Percentiles rank a stretch among this genome's conserved stretches.
phyloP scores from a whole-genome alignment of 2,888 invertebrate genomes.

The Phyllotreta cruciferae region DNA sequence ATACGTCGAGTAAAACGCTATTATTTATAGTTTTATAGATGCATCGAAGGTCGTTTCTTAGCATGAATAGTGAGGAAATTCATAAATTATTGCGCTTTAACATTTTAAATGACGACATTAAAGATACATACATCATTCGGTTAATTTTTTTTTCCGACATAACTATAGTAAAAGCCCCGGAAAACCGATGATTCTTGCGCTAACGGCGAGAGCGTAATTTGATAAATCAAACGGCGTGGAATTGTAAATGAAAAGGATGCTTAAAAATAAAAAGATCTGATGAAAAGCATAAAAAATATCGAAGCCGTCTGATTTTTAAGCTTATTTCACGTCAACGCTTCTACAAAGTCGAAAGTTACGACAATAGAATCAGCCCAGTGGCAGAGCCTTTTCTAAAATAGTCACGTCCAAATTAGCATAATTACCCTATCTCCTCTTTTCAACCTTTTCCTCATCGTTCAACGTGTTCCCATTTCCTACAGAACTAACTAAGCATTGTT shows the following conservation, averaged over 20 bases:
- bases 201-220: slow-evolving; percentile 5
- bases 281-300: slow-evolving; percentile 8
- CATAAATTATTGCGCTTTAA: slow-evolving; percentile 1
- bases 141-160: too few species aligned
- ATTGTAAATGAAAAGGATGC: neutral
- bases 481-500: too few species aligned
- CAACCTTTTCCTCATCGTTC: too few species aligned
- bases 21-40: slow-evolving; percentile 4
- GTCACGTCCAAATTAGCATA: too few species aligned
- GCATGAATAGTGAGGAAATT: slow-evolving; percentile 2
- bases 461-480: too few species aligned
- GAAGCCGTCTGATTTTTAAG: neutral
- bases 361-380: slow-evolving; percentile 2
- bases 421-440: too few species aligned
- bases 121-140: too few species aligned
- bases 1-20: slow-evolving; percentile 1
- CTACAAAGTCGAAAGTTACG: slow-evolving; percentile 4
- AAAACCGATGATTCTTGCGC: neutral
- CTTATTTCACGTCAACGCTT: slow-evolving; percentile 10
- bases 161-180: neutral
- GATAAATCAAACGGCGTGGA: slow-evolving; percentile 2
- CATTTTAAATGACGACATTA: neutral
- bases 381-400: neutral
- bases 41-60: slow-evolving; percentile 4
- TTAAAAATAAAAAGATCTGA: neutral